Evolutionary conservation across 1,140 invertebrate species (phyloP).

Genomic region (Leptinotarsa texana): DNA sequence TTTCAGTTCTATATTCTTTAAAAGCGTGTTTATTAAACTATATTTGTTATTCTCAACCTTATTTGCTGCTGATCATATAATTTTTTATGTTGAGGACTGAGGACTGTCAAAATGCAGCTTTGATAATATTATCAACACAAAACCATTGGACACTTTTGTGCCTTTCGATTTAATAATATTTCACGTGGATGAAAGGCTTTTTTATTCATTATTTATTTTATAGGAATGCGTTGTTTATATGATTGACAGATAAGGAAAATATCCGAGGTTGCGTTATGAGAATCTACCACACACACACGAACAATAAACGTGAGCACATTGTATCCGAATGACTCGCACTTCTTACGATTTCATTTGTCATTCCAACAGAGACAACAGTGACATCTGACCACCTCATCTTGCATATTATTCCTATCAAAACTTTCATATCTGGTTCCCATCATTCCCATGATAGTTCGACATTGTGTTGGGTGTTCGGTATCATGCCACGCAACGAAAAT

Average conservation of each 20-base stretch:
- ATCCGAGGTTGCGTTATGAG: constrained; percentile 32
- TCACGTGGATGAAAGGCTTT: constrained; percentile 16
- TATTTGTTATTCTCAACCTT: too few relatives aligned
- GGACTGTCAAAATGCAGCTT: too few relatives aligned
- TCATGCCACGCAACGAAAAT: constrained; percentile 15
- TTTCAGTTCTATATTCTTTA: too few relatives aligned
- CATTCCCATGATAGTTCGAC: constrained; percentile 39
- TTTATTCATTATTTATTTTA: constrained; percentile 28
- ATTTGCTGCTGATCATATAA: too few relatives aligned
- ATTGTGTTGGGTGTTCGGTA: constrained; percentile 10
- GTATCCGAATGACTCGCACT: constrained; percentile 45
- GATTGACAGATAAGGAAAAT: constrained; percentile 37
- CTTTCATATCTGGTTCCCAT: constrained; percentile 39
- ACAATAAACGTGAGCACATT: constrained; percentile 46
- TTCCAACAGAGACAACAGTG: constrained; percentile 45
- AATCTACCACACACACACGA: constrained; percentile 48
- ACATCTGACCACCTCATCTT: constrained; percentile 48
- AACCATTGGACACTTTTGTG: not conserved
- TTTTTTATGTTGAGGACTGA: too few relatives aligned
- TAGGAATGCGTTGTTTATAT: constrained; percentile 32
- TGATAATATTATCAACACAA: not conserved
- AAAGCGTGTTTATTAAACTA: too few relatives aligned
- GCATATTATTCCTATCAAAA: constrained; percentile 43
- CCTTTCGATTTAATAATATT: constrained; percentile 18
- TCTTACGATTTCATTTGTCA: constrained; percentile 48